Evolutionary conservation across 2,113 vertebrate genomes (phyloP).

Genomic region (Scartelaos histophorus): DNA sequence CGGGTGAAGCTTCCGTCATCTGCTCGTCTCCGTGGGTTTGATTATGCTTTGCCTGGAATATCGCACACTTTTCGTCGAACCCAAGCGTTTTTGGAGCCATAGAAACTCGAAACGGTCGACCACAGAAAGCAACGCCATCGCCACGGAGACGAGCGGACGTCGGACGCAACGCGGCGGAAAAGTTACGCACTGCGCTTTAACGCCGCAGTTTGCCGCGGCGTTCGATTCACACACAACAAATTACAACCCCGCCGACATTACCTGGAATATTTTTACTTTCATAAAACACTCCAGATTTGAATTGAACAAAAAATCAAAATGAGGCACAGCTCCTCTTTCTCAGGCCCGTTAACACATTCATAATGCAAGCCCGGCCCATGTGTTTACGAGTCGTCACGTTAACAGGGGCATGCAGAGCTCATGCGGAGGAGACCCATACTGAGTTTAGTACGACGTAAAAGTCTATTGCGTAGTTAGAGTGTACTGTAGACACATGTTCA

Average conservation of each 20-base stretch:
- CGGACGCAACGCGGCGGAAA: background rate
- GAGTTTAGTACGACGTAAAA: constrained; percentile 49
- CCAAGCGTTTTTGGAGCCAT: no score
- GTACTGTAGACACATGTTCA: constrained; percentile 27
- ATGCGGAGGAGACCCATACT: constrained; percentile 54
- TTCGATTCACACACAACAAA: constrained; percentile 42
- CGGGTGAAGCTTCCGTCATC: background rate
- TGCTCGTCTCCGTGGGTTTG: background rate
- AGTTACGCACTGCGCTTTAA: background rate
- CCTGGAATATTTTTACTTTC: constrained; percentile 26
- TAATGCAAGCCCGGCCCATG: constrained; percentile 59
- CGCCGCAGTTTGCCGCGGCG: background rate
- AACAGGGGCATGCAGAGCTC: constrained; percentile 58
- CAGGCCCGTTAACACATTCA: constrained; percentile 66
- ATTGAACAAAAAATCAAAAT: constrained; percentile 37
- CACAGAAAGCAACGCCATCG: background rate
- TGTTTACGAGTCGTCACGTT: constrained; percentile 53
- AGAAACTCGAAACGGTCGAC: no score
- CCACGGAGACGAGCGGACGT: background rate
- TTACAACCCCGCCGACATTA: constrained; percentile 19
- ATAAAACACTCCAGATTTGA: constrained; percentile 32
- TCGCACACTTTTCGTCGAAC: no score
- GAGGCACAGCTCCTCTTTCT: constrained; percentile 56
- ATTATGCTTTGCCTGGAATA: background rate
- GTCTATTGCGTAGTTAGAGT: constrained; percentile 28